Evolutionary conservation across 2,113 vertebrate species (phyloP), one percentile per base, ranked within the genome.

Genomic region (Nannospalax galili): DNA sequence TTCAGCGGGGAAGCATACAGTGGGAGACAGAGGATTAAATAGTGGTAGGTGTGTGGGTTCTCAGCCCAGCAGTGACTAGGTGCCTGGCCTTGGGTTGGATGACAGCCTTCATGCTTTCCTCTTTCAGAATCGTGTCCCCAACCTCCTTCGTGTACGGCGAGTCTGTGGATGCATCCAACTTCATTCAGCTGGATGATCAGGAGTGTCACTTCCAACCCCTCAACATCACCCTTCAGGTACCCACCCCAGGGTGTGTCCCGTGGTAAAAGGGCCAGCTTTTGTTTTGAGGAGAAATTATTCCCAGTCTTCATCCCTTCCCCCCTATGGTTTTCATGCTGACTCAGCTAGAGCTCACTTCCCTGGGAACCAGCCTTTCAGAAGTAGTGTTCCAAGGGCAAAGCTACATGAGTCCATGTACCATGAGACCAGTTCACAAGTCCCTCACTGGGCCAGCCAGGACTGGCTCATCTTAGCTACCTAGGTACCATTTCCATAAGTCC

Each of bases 151-250:
- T 99, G 81, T 99, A 99, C 0, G 99, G 99, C 22, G 99, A 99
- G 96, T 99, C 99, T 94, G 98, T 99, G 75, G 99, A 99, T 1
- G 86, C 96, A 0, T 99, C 99, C 7, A 99, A 98, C 85, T 99
- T 99, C 42, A 82, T 99, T 96, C 99, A 98, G 90, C 70, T 99
- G 88, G 99, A 99, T 37, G 99, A 99, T 95, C 98, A 99, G 65
- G 98, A 99, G 87, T 99, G 99, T 92, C 98, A 99, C 96, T 99
- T 99, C 96, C 99, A 99, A 97, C 98, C 99, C 60, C 98, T 99
- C 78, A 99, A 99, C 97, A 97, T 99, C 96, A 99, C 99, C 3
- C 98, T 99, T 91, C 99, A 99, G 99, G 99, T 99, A 98, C 37
- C 16, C 4, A 1, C 52, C 48, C 17, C 35, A 22, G 9, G 70